Evolutionary conservation across 2,797 vertebrate genomes (phyloP), one percentile per base, ranked within the genome.

Genomic region (Champsocephalus gunnari): DNA sequence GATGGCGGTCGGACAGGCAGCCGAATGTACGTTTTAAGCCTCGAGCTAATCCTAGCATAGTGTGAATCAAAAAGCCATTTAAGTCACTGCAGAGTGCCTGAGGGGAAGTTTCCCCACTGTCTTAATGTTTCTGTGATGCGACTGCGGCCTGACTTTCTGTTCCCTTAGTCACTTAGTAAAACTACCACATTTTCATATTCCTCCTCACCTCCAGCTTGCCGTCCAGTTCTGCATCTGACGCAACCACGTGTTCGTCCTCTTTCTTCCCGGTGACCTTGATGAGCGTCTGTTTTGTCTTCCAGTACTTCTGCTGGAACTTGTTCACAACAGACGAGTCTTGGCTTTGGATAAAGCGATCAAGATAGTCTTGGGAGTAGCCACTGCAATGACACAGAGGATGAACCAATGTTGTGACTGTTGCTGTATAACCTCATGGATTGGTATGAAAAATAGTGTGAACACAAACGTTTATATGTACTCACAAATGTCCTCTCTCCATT

Each of bases 201-300:
- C 0, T 45, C 48, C 91, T 90, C 83, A 98, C 98, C 97, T 99
- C 98, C 73, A 99, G 93, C 81, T 99, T 99, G 73, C 93, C 96
- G 13, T 99, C 98, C 84, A 99, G 94, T 72, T 98, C 97, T 3
- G 98, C 97, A 13, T 99, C 98, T 0, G 98, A 99, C 38, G 98
- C 97, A 44, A 99, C 98, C 12, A 99, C 97, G 9, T 99, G 96
- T 2, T 98, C 96, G 64, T 99, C 98, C 82, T 99, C 97, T 65
- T 98, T 99, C 94, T 98, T 99, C 45, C 98, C 97, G 0, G 98
- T 99, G 74, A 96, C 98, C 92, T 96, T 98, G 88, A 99, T 97
- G 70, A 99, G 95, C 0, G 97, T 97, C 93, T 99, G 98, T 67
- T 99, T 99, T 53, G 98, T 99, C 88, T 97, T 98, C 98, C 98